Base-by-base conservation (phyloP, 2,797 vertebrate genomes). In the Sebastes kiyomatsui region DNA sequence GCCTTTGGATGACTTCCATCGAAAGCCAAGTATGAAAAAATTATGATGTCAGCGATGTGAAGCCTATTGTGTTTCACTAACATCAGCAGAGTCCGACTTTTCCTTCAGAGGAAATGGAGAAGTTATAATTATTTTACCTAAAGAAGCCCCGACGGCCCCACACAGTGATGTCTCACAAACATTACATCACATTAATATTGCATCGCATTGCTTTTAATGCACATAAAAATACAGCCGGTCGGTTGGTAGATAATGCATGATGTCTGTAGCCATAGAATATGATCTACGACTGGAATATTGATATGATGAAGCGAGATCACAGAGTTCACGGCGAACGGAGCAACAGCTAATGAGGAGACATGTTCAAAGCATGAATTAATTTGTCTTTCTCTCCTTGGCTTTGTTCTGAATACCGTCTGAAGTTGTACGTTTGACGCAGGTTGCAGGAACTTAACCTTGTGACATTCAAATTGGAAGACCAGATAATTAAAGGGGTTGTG, bases 131-230 rank as follows among this genome's bases (percentile, higher is more conserved):
- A 68, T 62, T 72, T 49, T 32, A 49, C 16, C 9, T 27, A n/a
- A 69, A 81, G 25, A 67, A 77, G 23, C 13, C 11, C 20, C 6
- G 25, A 33, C 35, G 5, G 20, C 62, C 71, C 7, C 42, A 38
- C 20, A 32, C 32, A 46, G n/a, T 2, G 42, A 35, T 84, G 56
- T 60, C 27, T 75, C 28, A 38, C 75, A 87, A 74, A 70, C 74
- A 88, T 87, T 77, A 76, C 64, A 72, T 49, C 38, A 20, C 70
- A 88, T 91, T 66, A 90, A 88, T 85, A 86, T 82, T 90, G 72
- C 61, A 86, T 78, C 18, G 28, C n/a, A 18, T 64, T 85, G 72
- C 79, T 74, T 88, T 81, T 81, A 87, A 82, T 75, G 68, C 56
- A 54, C 54, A 58, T 74, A 59, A 73, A 73, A 80, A 74, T 49